Evolutionary conservation across 2,888 invertebrate genomes (phyloP), one percentile per base, ranked within the genome.

Genomic region (Macrosoma leucophasiata): DNA sequence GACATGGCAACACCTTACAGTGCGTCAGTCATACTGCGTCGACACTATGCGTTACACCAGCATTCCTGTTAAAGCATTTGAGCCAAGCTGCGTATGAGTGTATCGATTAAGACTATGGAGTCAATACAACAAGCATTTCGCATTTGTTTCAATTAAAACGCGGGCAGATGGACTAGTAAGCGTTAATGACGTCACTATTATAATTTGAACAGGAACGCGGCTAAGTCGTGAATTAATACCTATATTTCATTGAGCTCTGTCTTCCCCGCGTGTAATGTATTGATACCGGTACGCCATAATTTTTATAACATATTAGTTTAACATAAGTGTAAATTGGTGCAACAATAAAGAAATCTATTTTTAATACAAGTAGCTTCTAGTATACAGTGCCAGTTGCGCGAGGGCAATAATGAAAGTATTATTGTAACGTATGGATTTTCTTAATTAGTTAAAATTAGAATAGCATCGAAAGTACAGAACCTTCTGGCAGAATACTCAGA

Each of bases 301-400:
- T 29, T 29, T 17, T 33, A 13, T 27, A 62, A 55, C 37, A 48
- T 65, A 70, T 63, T 63, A 62, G 64, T 62, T 58, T 55, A 52
- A 17, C 23, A 29, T 23, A 24, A 23, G 33, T 48, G 45, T 52
- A 36, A 60, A 65, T 62, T 47, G 62, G 61, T 66, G 71, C 73
- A 28, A 14, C 29, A 22, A 28, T 11, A 75, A 62, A 59, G 58
- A 68, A 62, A 58, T 64, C 59, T 78, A 78, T 79, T 78, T 79
- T 79, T 77, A 76, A 73, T 77, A 77, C 60, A 56, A 53, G 55
- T 66, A 58, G 75, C 73, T 73, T 70, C 53, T 66, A 55, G n/a
- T n/a, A 56, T 53, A 41, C 55, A 55, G 59, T 67, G 71, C 66
- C 64, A 59, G 59, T 44, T 31, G 54, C 41, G 36, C 39, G 54